Percentiles rank a stretch among this genome's conserved stretches.
These are phyloP conservation scores for Nilaparvata lugens DNA, from an alignment of 1,140 invertebrate genomes.

Conservation along the genomic window DNA sequence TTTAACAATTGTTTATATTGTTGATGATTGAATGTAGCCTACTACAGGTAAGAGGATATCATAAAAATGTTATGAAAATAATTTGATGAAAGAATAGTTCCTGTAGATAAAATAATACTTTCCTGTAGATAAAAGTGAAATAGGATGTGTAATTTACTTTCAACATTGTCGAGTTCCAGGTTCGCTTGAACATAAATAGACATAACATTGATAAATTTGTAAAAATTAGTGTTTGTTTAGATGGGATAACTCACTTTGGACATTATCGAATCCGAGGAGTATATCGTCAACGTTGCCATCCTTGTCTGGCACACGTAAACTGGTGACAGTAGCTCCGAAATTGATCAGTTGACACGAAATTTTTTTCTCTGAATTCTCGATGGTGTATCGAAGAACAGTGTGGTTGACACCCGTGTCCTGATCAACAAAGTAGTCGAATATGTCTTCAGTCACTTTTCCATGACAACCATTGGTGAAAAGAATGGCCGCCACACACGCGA, in stretches of 20 bases:
- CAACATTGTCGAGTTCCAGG: slow-evolving; percentile 66
- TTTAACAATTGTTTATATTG: too few relatives aligned
- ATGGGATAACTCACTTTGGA: slow-evolving; percentile 46
- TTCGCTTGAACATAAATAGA: too few relatives aligned
- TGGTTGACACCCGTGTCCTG: too few relatives aligned
- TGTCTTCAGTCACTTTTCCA: too few relatives aligned
- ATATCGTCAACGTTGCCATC: slow-evolving; percentile 57
- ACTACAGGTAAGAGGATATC: background rate
- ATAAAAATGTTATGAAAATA: background rate
- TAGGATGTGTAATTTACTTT: slow-evolving; percentile 40
- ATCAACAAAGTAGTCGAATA: too few relatives aligned
- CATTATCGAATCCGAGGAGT: slow-evolving; percentile 65
- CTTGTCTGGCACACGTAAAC: slow-evolving; percentile 60
- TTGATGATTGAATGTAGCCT: too few relatives aligned
- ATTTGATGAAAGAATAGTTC: background rate
- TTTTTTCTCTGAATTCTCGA: too few relatives aligned
- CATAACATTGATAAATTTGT: too few relatives aligned
- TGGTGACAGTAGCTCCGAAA: slow-evolving; percentile 68
- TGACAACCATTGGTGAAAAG: too few relatives aligned
- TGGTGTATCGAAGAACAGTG: too few relatives aligned
- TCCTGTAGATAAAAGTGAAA: background rate
- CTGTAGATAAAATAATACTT: background rate
- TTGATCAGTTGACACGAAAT: slow-evolving; percentile 48
- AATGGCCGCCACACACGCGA: too few relatives aligned
- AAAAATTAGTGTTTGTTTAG: too few relatives aligned